A percentile compares a stretch with the other conserved stretches of the same genome.
phyloP scores from a whole-genome alignment of 2,797 vertebrate genomes.

The Sphaeramia orbicularis region DNA sequence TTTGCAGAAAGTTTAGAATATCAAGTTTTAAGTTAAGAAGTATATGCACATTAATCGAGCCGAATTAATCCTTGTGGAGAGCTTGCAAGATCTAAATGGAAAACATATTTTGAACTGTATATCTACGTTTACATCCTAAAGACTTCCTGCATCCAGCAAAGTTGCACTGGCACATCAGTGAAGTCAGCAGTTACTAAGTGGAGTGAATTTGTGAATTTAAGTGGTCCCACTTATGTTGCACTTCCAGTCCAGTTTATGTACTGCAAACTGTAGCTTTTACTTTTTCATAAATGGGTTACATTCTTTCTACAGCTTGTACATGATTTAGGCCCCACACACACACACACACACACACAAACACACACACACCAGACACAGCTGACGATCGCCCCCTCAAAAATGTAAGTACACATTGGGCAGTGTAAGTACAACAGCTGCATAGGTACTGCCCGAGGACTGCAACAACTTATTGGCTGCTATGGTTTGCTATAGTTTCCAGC shows the following conservation, averaged over 20 bases:
- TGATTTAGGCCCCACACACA: background rate
- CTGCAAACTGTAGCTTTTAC: background rate
- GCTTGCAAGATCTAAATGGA: background rate
- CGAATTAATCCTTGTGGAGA: constrained; percentile 17
- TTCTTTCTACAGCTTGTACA: background rate
- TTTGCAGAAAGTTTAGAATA: constrained; percentile 33
- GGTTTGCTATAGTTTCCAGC: too few relatives aligned
- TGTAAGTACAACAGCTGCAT: too few relatives aligned
- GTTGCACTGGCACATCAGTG: too few relatives aligned
- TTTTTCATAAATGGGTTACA: background rate
- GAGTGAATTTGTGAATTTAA: too few relatives aligned
- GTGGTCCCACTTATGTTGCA: too few relatives aligned
- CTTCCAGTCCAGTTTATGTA: background rate
- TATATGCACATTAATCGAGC: constrained; percentile 45
- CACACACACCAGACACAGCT: background rate
- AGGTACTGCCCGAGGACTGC: too few relatives aligned
- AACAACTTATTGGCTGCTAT: too few relatives aligned
- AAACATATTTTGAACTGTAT: constrained; percentile 13
- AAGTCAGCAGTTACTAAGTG: background rate
- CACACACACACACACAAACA: background rate
- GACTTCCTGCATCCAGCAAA: too few relatives aligned
- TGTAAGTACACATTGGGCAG: background rate
- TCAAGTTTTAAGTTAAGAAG: constrained; percentile 15
- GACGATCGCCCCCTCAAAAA: background rate
- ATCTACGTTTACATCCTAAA: too few relatives aligned